Evolutionary conservation across 1,140 invertebrate species (phyloP).

Genomic region (Zaprionus kolodkinae): DNA sequence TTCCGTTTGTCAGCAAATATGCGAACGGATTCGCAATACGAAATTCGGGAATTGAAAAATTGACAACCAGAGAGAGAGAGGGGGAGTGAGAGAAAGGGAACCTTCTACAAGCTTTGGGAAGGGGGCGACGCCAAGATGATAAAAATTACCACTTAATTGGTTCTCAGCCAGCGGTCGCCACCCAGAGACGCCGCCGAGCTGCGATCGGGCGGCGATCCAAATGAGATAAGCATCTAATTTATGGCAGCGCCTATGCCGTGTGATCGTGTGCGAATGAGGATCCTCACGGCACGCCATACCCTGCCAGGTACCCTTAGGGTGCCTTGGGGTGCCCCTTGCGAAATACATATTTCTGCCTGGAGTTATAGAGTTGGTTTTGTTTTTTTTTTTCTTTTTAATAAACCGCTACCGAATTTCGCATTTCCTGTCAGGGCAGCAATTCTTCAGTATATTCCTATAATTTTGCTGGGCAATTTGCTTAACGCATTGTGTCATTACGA

Average conservation of each 20-base stretch:
- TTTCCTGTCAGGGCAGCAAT: conserved; percentile 55
- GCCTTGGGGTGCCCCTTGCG: not conserved
- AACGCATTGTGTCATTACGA: conserved; percentile 72
- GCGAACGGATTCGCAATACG: not conserved
- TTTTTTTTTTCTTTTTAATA: conserved; percentile 53
- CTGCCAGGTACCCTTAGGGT: not conserved
- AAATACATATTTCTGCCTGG: not conserved
- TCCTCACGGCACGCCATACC: conserved; percentile 25
- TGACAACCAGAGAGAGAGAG: not conserved
- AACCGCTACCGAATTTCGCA: conserved; percentile 81
- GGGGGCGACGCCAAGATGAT: conserved; percentile 53
- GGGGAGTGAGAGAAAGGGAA: not conserved
- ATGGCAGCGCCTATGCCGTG: conserved; percentile 65
- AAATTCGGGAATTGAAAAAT: conserved; percentile 16
- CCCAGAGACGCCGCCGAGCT: conserved; percentile 42
- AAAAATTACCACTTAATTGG: conserved; percentile 82
- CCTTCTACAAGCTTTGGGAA: too few species aligned
- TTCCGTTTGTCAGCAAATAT: conserved; percentile 76
- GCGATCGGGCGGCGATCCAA: not conserved
- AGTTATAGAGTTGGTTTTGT: conserved; percentile 24
- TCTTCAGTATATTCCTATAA: conserved; percentile 55
- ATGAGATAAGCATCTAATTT: conserved; percentile 77
- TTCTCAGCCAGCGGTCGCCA: conserved; percentile 43
- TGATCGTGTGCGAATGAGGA: conserved; percentile 38
- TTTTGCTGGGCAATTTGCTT: conserved; percentile 68